Conservation (phyloP, 2,888 invertebrate species). For the Caradrina kadenii region DNA sequence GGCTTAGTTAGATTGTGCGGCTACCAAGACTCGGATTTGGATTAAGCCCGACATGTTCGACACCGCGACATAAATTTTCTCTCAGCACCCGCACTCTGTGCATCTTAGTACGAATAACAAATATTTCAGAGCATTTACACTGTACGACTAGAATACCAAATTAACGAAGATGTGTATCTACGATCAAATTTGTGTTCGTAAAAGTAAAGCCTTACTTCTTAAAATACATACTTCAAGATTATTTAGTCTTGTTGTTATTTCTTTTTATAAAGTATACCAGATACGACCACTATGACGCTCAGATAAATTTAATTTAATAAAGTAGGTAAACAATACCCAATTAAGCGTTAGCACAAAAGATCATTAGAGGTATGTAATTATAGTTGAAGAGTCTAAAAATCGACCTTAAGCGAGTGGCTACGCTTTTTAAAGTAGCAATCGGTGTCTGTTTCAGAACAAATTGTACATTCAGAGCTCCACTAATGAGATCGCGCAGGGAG, state of each 20-base stretch:
- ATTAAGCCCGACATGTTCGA: slow-evolving; percentile 84
- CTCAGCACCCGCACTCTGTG: slow-evolving; percentile 74
- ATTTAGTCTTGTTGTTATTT: background rate
- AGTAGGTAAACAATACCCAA: slow-evolving; percentile 32
- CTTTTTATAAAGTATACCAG: background rate
- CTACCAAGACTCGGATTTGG: slow-evolving; percentile 78
- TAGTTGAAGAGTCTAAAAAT: slow-evolving; percentile 65
- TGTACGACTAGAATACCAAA: slow-evolving; percentile 38
- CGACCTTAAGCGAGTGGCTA: slow-evolving; percentile 80
- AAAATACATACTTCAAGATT: slow-evolving; percentile 5
- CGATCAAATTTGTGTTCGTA: slow-evolving; percentile 1
- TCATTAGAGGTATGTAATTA: slow-evolving; percentile 63
- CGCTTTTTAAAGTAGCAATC: slow-evolving; percentile 85
- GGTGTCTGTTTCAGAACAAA: slow-evolving; percentile 88
- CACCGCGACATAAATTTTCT: slow-evolving; percentile 83
- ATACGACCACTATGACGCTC: background rate
- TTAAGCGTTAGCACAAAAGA: slow-evolving; percentile 58
- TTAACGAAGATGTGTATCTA: slow-evolving; percentile 20
- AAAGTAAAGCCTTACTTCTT: background rate
- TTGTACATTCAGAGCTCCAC: slow-evolving; percentile 86
- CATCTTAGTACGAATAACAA: slow-evolving; percentile 57
- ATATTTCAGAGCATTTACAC: slow-evolving; percentile 38
- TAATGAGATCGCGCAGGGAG: slow-evolving; percentile 85
- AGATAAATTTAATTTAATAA: slow-evolving; percentile 18
- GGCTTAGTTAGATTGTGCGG: slow-evolving; percentile 84